Evolutionary conservation across 2,113 vertebrate species (phyloP), one percentile per base, ranked within the genome.

Genomic region (Vulpes vulpes): DNA sequence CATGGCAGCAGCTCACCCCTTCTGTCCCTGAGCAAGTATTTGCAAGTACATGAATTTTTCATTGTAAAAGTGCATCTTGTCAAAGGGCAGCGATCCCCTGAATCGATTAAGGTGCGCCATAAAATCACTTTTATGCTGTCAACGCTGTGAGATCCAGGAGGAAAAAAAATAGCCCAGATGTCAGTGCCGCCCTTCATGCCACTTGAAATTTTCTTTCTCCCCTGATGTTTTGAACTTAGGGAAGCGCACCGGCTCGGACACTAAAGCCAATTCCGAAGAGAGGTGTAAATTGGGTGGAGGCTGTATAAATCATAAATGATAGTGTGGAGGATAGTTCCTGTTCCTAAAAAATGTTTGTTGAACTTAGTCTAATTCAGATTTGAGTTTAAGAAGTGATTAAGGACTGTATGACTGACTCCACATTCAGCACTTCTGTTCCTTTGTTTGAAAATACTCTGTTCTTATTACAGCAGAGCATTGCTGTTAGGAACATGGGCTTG

Each of bases 321-420:
- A 69, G 5, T 57, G 23, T 80, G 17, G 6, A 92, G 10, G 55
- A 62, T 62, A 25, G 23, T 67, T 91, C 49, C 25, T 76, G 53
- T 5, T 73, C 79, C 71, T 35, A 60, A 76, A 65, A 85, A 88
- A 12, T 86, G 49, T 89, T 73, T 60, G 16, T 79, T 53, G 67
- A 81, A 38, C 91, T 22, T 88, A 96, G 94, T 95, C 53, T 79
- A 94, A 79, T 93, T 96, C 60, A 91, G 0, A 51, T 71, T 90
- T 80, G 7, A 74, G n/a, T 69, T 90, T 92, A 74, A 88, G 55
- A 96, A 93, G n/a, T 73, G 43, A 25, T 69, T 69, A 38, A 16
- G 78, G 57, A 27, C 17, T 71, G 1, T 83, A 32, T 86, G 6
- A 78, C 8, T 86, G 6, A 78, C 8, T 85, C 8, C 64, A 49